phyloP scores from a whole-genome alignment of 1,140 invertebrate species.

The Pseudoatta argentina region DNA sequence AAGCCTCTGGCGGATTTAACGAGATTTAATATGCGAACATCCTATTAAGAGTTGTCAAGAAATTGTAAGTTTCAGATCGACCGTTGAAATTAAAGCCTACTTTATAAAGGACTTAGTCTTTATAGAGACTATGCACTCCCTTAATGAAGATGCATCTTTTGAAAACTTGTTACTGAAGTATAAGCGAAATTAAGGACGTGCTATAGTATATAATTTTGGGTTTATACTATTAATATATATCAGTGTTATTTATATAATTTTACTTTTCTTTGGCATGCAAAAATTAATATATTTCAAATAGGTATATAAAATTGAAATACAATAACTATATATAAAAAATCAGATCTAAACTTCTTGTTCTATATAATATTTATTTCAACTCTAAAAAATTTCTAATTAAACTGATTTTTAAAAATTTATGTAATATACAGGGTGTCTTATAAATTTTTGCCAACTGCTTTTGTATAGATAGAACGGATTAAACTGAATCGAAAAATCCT shows the following conservation, averaged over 20 bases:
- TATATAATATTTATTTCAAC: conserved; percentile 7
- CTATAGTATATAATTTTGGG: conserved; percentile 6
- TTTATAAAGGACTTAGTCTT: conserved; percentile 44
- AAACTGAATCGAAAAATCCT: no score
- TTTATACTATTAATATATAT: not conserved
- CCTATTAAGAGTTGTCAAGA: conserved; percentile 52
- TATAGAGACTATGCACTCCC: not conserved
- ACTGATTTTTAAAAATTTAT: not conserved
- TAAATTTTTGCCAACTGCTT: no score
- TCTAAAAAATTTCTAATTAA: not conserved
- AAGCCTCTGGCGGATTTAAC: conserved; percentile 28
- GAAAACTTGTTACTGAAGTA: conserved; percentile 19
- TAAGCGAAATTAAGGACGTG: conserved; percentile 17
- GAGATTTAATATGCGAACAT: conserved; percentile 34
- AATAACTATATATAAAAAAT: not conserved
- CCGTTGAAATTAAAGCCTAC: conserved; percentile 43
- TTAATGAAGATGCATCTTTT: conserved; percentile 42
- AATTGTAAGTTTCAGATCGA: conserved; percentile 41
- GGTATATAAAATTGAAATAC: not conserved
- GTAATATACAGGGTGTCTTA: not conserved
- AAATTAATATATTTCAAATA: not conserved
- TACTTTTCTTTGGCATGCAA: not conserved
- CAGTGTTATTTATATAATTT: not conserved
- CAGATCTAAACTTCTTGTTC: not conserved
- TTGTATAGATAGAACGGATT: no score